A percentile compares a stretch with the other conserved stretches of the same genome.
Evolutionary conservation across 2,797 vertebrate genomes (phyloP).

Genomic region (Parauchenoglanis ngamensis): DNA sequence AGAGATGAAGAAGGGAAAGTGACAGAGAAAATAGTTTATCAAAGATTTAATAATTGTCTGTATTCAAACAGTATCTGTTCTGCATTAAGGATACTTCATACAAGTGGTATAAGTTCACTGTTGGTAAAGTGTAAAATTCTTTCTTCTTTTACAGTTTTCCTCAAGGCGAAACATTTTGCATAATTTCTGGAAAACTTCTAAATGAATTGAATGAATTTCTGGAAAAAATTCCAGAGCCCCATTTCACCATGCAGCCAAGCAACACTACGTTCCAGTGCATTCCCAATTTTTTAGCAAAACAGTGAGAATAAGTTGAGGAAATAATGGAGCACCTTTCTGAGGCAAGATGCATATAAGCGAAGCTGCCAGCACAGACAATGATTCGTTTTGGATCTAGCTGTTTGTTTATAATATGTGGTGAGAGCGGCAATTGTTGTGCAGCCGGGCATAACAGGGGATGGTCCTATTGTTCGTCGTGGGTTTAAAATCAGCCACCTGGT

Average conservation of each 20-base stretch:
- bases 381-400: slow-evolving; percentile 63
- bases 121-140: not conserved
- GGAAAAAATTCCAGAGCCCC: too few species aligned
- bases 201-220: not conserved
- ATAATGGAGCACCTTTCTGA: slow-evolving; percentile 24
- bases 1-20: slow-evolving; percentile 10
- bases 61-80: not conserved
- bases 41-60: not conserved
- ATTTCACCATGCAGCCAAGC: not conserved
- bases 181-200: not conserved
- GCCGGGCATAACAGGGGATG: slow-evolving; percentile 74
- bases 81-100: not conserved
- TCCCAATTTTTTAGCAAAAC: not conserved
- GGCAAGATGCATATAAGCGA: slow-evolving; percentile 22
- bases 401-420: slow-evolving; percentile 74
- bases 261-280: not conserved
- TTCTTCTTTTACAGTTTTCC: not conserved
- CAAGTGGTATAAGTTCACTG: not conserved
- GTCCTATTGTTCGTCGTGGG: slow-evolving; percentile 76
- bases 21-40: slow-evolving; percentile 14
- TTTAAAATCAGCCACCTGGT: slow-evolving; percentile 77
- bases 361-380: slow-evolving; percentile 66
- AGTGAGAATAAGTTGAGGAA: slow-evolving; percentile 21
- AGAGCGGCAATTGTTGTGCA: slow-evolving; percentile 79
- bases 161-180: not conserved